phyloP scores from a whole-genome alignment of 30 jellyfish, hydroid and myxozoan genomes.

The Phacellophora camtschatica region DNA sequence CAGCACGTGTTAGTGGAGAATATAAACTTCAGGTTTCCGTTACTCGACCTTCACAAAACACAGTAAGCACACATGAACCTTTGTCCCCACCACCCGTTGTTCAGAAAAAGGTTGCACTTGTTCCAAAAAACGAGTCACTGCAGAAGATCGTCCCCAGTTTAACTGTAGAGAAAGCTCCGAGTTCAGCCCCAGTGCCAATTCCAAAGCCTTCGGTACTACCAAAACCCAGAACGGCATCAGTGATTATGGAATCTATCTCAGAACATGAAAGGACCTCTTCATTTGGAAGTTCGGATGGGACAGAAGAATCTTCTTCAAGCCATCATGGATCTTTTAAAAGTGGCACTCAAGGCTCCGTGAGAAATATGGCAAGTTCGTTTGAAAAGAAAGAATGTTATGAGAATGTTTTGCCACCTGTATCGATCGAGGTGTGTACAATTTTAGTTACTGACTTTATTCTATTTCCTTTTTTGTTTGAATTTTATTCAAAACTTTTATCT shows the following conservation, averaged over 20 bases:
- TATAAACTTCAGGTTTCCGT: background rate
- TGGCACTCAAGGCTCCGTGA: slow-evolving; percentile 39
- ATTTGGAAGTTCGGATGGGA: slow-evolving; percentile 61
- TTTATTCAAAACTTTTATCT: too few species aligned
- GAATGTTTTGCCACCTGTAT: slow-evolving; percentile 37
- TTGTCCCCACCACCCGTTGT: too few species aligned
- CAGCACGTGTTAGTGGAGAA: background rate
- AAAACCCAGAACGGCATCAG: slow-evolving; percentile 23
- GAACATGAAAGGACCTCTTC: slow-evolving; percentile 64
- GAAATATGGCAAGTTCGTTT: slow-evolving; percentile 37
- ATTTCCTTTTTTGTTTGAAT: too few species aligned
- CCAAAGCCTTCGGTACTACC: slow-evolving; percentile 54
- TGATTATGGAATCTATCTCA: slow-evolving; percentile 16
- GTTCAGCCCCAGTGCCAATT: slow-evolving; percentile 15
- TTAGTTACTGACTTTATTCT: background rate
- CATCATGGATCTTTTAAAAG: background rate
- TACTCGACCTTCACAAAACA: background rate
- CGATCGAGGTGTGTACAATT: slow-evolving; percentile 25
- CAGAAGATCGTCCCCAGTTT: background rate
- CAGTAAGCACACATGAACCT: background rate
- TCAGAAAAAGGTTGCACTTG: slow-evolving; percentile 44
- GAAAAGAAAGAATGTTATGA: slow-evolving; percentile 58
- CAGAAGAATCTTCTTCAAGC: slow-evolving; percentile 32
- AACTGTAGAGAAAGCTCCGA: background rate
- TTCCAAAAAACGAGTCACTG: slow-evolving; percentile 8